Evolutionary conservation across 2,113 vertebrate species (phyloP), one percentile per base, ranked within the genome.

Genomic region (Oreochromis tanganicae): DNA sequence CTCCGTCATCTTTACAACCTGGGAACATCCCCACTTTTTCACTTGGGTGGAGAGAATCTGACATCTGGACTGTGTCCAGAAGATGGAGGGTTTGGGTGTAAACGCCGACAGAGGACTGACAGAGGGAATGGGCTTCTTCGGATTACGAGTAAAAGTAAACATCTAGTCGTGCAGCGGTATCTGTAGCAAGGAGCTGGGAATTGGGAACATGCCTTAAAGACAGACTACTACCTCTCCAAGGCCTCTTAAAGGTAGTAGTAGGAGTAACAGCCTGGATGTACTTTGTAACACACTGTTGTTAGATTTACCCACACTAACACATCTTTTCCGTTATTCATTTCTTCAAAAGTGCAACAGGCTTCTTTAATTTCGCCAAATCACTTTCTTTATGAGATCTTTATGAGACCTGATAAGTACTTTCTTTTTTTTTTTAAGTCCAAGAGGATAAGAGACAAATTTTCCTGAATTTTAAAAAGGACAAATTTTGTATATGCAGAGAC

Each of bases 1-100:
- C 83, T 68, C 75, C 46, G 85, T 88, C 87, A 90, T 92, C 88
- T 95, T 94, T 89, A 94, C 92, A 92, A 86, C 88, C 90, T 46
- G 91, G 50, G 86, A 95, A 91, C 84, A 82, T 75, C 48, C 78
- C 46, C 75, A 27, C 73, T 81, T 29, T 32, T 50, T 85, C 79
- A 43, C 84, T 21, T 50, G 48, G 50, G 21, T 52, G 84, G 38
- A 73, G 85, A 59, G 41, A 24, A 7, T 34, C 61, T 85, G 84
- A 89, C 92, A 88, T 94, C 91, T 95, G 94, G 92, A 82, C 38
- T 75, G 73, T 55, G 86, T 95, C 88, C 27, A 52, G n/a, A 36
- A 55, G 90, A 91, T n/a, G 85, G 29, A 85, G 55, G 52, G 59
- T 52, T 29, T 24, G 10, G 48, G 43, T 27, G 12, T 10, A 16